These are phyloP conservation scores for Tympanuchus pallidicinctus DNA, from an alignment of 2,113 vertebrate species.

Conservation along the genomic window DNA sequence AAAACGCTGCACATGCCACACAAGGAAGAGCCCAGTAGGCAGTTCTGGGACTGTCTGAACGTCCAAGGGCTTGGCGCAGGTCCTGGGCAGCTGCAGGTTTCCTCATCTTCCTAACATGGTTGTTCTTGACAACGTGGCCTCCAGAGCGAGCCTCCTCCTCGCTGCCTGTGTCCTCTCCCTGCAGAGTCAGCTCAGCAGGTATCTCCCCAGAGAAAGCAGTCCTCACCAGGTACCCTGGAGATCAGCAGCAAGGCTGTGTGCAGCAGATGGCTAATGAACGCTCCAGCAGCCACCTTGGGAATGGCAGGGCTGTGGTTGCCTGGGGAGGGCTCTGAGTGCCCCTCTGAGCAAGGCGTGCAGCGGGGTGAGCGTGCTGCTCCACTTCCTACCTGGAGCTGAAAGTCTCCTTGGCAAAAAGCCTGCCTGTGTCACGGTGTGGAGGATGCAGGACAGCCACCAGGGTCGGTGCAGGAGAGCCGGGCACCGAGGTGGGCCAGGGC, in stretches of 20 bases:
- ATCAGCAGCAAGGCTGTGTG: background rate
- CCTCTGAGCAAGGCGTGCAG: rapidly evolving
- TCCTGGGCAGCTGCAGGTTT: rapidly evolving
- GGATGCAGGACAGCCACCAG: background rate
- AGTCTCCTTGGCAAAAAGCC: background rate
- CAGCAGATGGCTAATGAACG: background rate
- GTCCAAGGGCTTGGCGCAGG: background rate
- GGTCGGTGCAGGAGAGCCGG: background rate
- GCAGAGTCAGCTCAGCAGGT: background rate
- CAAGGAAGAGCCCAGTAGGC: background rate
- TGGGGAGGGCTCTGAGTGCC: background rate
- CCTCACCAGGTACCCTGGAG: background rate
- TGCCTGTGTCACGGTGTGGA: background rate
- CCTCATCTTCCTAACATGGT: rapidly evolving
- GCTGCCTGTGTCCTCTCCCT: background rate
- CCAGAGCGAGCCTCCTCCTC: background rate
- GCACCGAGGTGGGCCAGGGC: no score
- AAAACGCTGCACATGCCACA: background rate
- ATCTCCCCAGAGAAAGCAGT: background rate
- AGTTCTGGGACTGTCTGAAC: background rate
- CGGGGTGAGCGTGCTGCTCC: rapidly evolving
- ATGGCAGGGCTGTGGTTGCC: background rate
- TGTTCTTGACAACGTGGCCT: background rate
- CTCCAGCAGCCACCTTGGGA: background rate
- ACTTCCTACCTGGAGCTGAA: rapidly evolving